Evolutionary conservation across 92 coral and sea anemone genomes (phyloP), one percentile per base, ranked within the genome.

Genomic region (Palythoa caribaeorum): DNA sequence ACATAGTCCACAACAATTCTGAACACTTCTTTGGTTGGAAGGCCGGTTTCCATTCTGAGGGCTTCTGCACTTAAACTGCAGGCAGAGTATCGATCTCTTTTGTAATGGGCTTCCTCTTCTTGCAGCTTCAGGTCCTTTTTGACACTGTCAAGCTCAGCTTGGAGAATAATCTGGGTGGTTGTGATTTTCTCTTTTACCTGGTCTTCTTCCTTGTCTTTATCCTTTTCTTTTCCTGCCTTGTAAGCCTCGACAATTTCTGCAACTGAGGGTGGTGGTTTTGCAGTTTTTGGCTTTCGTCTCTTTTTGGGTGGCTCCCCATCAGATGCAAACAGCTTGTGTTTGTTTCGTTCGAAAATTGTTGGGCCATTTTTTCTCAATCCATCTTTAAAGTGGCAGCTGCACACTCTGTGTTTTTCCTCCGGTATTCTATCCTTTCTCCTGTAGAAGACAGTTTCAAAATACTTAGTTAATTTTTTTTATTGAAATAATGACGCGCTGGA

Each of bases 41-140:
- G 71, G 71, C 71, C 90, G 8, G 92, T 90, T 86, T 90, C 92
- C 90, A 85, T 90, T 55, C 77, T 53, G 63, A 86, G 62, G 19
- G 87, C 90, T 35, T 85, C 81, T 65, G 51, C 15, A 48, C 77
- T 78, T 65, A 52, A 79, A 20, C 66, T 20, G 68, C 70, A 51
- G 60, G 38, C 84, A 79, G 68, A 52, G 38, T 68, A 55, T 79
- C 57, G 68, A 54, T 51, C 62, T 55, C 84, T 51, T 54, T 68
- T 79, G 70, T 54, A 51, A 15, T 55, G 62, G 84, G 47, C 70
- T 79, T 79, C 84, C 53, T 83, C 87, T 48, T 53, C 77, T 48
- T 71, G 88, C 78, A 69, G 77, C 78, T 84, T 70, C 21, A 84
- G 88, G 65, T 84, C 79, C 10, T 73, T 87, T 73, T 38, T 87